A percentile compares a stretch with the other conserved stretches of the same genome.
phyloP scores from a whole-genome alignment of 2,888 invertebrate species.

The Epiblema foenella region DNA sequence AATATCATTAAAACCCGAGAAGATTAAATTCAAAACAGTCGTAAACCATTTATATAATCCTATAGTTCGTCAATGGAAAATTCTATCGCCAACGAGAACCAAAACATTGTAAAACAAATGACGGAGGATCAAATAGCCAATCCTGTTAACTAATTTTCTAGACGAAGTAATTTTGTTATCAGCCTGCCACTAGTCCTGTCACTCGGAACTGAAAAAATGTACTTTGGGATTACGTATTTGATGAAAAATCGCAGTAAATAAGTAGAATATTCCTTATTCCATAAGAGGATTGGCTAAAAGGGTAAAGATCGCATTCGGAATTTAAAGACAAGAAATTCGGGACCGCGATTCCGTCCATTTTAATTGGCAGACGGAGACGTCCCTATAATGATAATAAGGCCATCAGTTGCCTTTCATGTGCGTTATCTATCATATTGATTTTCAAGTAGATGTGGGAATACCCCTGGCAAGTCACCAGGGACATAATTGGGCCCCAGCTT shows the following conservation, averaged over 20 bases:
- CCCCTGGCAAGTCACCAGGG: too few relatives aligned
- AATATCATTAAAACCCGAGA: background rate
- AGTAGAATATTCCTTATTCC: background rate
- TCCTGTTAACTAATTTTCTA: conserved; percentile 32
- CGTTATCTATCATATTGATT: too few relatives aligned
- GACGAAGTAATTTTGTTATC: conserved; percentile 22
- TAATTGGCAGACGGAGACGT: too few relatives aligned
- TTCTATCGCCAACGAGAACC: background rate
- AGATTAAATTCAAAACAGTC: conserved; percentile 4
- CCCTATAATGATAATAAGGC: too few relatives aligned
- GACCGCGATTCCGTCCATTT: too few relatives aligned
- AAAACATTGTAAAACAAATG: conserved; percentile 35
- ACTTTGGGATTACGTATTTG: background rate
- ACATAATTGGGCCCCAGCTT: too few relatives aligned
- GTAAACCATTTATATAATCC: conserved; percentile 2
- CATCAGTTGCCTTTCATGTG: too few relatives aligned
- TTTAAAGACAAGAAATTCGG: too few relatives aligned
- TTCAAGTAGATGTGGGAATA: too few relatives aligned
- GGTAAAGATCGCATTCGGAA: background rate
- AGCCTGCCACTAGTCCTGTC: conserved; percentile 13
- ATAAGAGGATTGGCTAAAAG: background rate
- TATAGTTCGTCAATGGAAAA: conserved; percentile 12
- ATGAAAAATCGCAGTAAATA: background rate
- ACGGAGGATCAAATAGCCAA: conserved; percentile 36
- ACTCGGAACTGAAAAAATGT: conserved; percentile 8